Evolutionary conservation across 2,113 vertebrate species (phyloP).

Genomic region (Craseonycteris thonglongyai): DNA sequence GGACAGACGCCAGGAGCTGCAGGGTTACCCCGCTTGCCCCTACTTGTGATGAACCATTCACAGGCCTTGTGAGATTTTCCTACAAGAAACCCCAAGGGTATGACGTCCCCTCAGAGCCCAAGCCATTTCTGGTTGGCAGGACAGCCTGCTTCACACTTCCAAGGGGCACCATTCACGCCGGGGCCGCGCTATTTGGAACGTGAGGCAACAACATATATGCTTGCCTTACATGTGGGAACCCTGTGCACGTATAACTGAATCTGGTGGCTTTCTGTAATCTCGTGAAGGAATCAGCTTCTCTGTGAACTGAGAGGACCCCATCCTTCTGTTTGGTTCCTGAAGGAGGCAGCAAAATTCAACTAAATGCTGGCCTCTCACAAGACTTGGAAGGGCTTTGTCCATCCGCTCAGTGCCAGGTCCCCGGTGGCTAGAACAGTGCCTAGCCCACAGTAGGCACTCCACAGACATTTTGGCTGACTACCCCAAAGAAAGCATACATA

Average conservation of each 20-base stretch:
- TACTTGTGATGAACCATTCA: not conserved
- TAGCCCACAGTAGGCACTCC: rapidly evolving
- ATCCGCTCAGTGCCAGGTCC: not conserved
- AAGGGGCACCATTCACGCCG: not conserved
- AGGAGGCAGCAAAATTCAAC: not conserved
- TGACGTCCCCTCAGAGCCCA: not conserved
- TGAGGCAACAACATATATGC: rapidly evolving
- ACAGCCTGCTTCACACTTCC: not conserved
- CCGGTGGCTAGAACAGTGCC: not conserved
- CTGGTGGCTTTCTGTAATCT: not conserved
- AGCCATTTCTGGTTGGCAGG: not conserved
- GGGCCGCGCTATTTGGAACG: not conserved
- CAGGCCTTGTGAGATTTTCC: not conserved
- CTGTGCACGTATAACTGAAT: not conserved
- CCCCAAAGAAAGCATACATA: not conserved
- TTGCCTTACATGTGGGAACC: not conserved
- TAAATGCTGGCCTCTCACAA: not conserved
- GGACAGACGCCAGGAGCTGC: not conserved
- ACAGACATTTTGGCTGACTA: not conserved
- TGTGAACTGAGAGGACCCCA: not conserved
- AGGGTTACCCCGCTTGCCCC: not conserved
- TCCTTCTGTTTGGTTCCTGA: not conserved
- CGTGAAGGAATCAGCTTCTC: not conserved
- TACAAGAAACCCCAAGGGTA: not conserved
- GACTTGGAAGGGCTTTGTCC: not conserved